Percentiles rank a stretch among this genome's conserved stretches.
These are phyloP conservation scores for Plutomurus gul DNA, from an alignment of 1,140 invertebrate species.

Conservation along the genomic window DNA sequence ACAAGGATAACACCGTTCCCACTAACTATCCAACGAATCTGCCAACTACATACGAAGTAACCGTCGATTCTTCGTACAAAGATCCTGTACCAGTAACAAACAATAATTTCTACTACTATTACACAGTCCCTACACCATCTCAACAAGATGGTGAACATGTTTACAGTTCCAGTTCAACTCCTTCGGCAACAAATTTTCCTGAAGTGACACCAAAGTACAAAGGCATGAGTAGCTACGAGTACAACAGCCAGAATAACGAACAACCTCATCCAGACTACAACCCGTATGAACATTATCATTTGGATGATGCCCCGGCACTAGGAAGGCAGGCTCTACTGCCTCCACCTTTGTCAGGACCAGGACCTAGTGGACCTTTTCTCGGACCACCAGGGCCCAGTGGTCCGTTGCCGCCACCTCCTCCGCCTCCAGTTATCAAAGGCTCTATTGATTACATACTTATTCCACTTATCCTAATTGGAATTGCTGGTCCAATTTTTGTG, in stretches of 20 bases:
- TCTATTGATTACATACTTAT: conserved; percentile 50
- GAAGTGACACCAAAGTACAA: neutral
- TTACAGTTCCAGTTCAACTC: too few relatives aligned
- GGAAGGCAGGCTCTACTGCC: neutral
- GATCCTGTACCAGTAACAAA: neutral
- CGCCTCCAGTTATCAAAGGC: conserved; percentile 40
- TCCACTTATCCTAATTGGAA: conserved; percentile 48
- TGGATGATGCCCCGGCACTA: neutral
- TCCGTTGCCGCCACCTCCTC: conserved; percentile 12
- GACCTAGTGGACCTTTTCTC: neutral
- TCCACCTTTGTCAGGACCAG: neutral
- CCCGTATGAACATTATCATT: neutral
- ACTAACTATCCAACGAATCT: too few relatives aligned
- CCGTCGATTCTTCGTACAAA: neutral
- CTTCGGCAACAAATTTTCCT: neutral
- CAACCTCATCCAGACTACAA: neutral
- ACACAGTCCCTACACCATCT: neutral
- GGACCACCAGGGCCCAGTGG: neutral
- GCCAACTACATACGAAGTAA: neutral
- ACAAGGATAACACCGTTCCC: neutral
- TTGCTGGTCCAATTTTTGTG: conserved; percentile 49
- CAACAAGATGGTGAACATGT: neutral
- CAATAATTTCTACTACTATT: neutral
- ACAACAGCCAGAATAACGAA: too few relatives aligned
- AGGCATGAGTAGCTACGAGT: neutral